These are phyloP conservation scores for Sarcophaga peregrina DNA, from an alignment of 1,140 invertebrate genomes.

Conservation along the genomic window DNA sequence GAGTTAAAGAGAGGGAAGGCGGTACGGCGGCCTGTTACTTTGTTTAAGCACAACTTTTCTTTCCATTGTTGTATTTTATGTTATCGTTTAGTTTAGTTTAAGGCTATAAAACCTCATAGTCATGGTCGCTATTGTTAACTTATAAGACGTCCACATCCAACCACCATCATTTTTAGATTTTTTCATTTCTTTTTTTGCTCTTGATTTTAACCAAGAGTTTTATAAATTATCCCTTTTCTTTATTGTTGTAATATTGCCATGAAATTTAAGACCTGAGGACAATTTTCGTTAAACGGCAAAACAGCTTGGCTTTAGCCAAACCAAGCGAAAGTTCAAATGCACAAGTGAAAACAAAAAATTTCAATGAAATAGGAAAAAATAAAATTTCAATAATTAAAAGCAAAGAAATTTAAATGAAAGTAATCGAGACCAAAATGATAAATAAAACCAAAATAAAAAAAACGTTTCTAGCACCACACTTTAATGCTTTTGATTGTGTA, in stretches of 20 bases:
- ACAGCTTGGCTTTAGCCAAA: neutral
- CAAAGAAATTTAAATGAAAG: neutral
- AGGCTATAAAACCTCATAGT: constrained; percentile 28
- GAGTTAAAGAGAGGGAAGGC: neutral
- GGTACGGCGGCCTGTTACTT: neutral
- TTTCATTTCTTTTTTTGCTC: neutral
- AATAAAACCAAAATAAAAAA: too few relatives aligned
- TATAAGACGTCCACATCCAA: constrained; percentile 9
- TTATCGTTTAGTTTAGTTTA: neutral
- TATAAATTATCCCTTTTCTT: constrained; percentile 5
- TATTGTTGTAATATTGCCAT: constrained; percentile 18
- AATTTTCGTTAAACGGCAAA: constrained; percentile 26
- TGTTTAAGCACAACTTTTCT: neutral
- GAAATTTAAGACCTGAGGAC: constrained; percentile 40
- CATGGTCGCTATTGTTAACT: constrained; percentile 28
- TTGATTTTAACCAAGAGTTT: neutral
- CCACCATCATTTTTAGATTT: neutral
- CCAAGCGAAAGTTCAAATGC: neutral
- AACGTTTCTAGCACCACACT: too few relatives aligned
- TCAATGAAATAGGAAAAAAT: too few relatives aligned
- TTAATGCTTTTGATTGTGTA: neutral
- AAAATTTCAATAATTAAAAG: neutral
- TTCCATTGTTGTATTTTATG: neutral
- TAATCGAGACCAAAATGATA: too few relatives aligned
- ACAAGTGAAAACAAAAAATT: neutral